phyloP scores from a whole-genome alignment of 53 echinoderm and acorn worm species.

The Glandiceps talaboti region DNA sequence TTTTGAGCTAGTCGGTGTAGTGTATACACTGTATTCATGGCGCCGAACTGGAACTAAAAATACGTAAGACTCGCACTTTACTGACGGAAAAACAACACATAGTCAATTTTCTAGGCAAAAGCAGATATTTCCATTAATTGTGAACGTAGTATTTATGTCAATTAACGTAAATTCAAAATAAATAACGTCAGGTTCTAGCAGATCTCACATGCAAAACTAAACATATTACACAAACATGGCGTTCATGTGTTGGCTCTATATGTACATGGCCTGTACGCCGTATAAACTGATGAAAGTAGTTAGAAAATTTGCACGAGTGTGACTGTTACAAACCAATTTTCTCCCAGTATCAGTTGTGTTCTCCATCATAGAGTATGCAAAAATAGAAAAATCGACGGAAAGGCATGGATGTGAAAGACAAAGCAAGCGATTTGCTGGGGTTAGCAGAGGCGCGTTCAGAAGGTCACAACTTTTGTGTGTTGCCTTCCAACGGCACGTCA shows the following conservation, averaged over 20 bases:
- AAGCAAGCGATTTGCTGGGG: conserved; percentile 1
- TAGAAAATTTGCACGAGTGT: background rate
- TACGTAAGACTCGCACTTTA: background rate
- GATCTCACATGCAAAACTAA: background rate
- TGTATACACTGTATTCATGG: background rate
- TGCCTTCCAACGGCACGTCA: background rate
- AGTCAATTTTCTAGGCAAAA: background rate
- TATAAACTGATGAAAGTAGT: background rate
- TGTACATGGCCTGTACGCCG: no score
- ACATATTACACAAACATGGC: background rate
- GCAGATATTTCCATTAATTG: background rate
- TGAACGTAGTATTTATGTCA: background rate
- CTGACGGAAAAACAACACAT: background rate
- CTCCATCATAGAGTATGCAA: conserved; percentile 10
- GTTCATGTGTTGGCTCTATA: background rate
- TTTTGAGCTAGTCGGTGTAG: background rate
- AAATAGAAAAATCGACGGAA: conserved; percentile 3
- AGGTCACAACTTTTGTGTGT: background rate
- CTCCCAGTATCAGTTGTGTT: conserved; percentile 13
- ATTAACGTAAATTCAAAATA: background rate
- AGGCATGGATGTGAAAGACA: background rate
- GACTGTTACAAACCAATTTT: conserved; percentile 24
- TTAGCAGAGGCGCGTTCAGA: background rate
- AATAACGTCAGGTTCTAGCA: background rate
- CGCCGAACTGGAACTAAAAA: background rate